Conservation (phyloP, 1,140 invertebrate species). For the Phenacoccus solenopsis region DNA sequence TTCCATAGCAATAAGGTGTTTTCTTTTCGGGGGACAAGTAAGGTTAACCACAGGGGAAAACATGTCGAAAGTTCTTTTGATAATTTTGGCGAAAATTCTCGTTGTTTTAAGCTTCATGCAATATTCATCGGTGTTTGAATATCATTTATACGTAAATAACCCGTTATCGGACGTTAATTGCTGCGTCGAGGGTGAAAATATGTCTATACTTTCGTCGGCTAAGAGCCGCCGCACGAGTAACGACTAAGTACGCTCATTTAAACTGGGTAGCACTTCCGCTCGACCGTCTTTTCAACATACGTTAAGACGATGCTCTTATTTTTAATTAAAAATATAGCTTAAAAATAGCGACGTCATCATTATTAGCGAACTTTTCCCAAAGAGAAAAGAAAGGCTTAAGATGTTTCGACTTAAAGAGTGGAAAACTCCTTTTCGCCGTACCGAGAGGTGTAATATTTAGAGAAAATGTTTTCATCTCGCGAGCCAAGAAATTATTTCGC, state of each 20-base stretch:
- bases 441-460: not conserved
- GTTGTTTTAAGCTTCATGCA: conserved; percentile 1
- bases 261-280: not conserved
- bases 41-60: not conserved
- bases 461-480: not conserved
- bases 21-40: not conserved
- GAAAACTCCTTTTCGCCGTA: not conserved
- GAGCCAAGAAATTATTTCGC: not conserved
- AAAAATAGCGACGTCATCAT: not conserved
- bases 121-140: not conserved
- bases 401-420: not conserved
- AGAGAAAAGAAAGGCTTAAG: not conserved
- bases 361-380: not conserved
- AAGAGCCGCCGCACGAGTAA: not conserved
- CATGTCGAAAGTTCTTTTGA: not conserved
- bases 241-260: not conserved
- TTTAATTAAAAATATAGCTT: conserved; percentile 4
- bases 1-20: not conserved
- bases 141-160: not conserved
- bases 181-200: not conserved
- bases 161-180: conserved; percentile 1
- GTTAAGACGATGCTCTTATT: conserved; percentile 1
- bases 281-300: not conserved
- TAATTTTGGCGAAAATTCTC: not conserved
- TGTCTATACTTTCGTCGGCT: not conserved